Evolutionary conservation across 2,113 vertebrate species (phyloP), one percentile per base, ranked within the genome.

Genomic region (Cervus canadensis): DNA sequence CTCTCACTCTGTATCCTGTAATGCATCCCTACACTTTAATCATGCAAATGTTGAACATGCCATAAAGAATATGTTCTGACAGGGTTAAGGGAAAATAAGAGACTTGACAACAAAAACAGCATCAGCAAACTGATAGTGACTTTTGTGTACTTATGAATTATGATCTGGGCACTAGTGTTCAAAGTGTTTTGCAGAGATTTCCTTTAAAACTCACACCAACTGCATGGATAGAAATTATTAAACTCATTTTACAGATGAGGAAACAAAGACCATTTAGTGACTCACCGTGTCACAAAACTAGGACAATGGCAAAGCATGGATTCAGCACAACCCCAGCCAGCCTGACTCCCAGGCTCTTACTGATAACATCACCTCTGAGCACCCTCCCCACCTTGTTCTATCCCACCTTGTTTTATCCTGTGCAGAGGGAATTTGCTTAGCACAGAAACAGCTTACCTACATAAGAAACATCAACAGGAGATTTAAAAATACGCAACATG

Each of bases 331-430:
- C 6, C 36, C 36, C 48, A 30, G 4, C 12, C n/a, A 2, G 17
- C 83, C 54, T 21, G 26, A 30, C 56, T 23, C 23, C 2, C 21
- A 30, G 10, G 4, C 26, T 82, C 50, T 76, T 5, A 1, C 13
- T 21, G 40, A 26, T 6, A 7, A 33, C 1, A 2, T 14, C 25
- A 3, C 5, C 33, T 45, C 71, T 48, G 1, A 50, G 13, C 11
- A 36, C 84, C 16, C 19, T 36, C 45, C 33, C 40, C 43, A 28
- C 78, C 17, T 36, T 4, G 7, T 48, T 74, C n/a, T 4, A 1
- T 1, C 13, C 15, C 1, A 7, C 48, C 12, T 50, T 50, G 7
- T 48, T 67, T 30, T 3, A 1, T 1, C 15, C 23, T 0, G 10
- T 36, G 54, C 33, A 45, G 26, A 54, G 12, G 50, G 25, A 48